These are phyloP conservation scores for Morelia viridis DNA, from an alignment of 2,797 vertebrate species.

Conservation along the genomic window DNA sequence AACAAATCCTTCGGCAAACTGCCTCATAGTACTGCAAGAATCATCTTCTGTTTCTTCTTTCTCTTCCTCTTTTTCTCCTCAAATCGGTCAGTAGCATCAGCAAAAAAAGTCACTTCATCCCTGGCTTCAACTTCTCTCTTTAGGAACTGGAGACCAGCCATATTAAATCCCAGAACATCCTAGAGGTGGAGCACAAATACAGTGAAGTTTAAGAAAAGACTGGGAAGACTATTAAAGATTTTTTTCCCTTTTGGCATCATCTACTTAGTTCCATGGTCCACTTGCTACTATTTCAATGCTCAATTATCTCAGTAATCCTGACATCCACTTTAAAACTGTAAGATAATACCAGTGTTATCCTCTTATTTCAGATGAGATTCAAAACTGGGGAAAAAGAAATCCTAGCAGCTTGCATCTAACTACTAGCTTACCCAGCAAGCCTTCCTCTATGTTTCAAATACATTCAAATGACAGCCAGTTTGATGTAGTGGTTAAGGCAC, in stretches of 20 bases:
- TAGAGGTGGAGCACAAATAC: constrained; percentile 55
- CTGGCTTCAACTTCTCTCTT: constrained; percentile 90
- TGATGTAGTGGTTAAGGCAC: too few species aligned
- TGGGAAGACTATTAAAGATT: neutral
- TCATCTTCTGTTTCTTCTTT: constrained; percentile 85
- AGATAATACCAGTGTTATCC: neutral
- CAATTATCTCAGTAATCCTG: neutral
- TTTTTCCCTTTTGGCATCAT: neutral
- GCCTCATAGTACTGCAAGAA: constrained; percentile 78
- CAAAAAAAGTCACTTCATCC: constrained; percentile 91
- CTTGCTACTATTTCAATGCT: neutral
- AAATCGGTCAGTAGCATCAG: constrained; percentile 87
- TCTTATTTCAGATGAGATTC: neutral
- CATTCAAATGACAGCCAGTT: neutral
- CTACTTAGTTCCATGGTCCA: neutral
- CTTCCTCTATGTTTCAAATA: neutral
- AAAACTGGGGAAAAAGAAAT: neutral
- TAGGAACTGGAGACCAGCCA: constrained; percentile 88
- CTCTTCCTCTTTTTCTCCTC: constrained; percentile 86
- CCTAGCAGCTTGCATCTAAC: neutral
- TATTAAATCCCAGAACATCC: constrained; percentile 94
- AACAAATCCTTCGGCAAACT: neutral
- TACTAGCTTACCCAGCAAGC: neutral
- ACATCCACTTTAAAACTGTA: neutral
- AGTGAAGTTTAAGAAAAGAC: neutral